Evolutionary conservation across 2,797 vertebrate genomes (phyloP).

Genomic region (Sebastes variabilis): DNA sequence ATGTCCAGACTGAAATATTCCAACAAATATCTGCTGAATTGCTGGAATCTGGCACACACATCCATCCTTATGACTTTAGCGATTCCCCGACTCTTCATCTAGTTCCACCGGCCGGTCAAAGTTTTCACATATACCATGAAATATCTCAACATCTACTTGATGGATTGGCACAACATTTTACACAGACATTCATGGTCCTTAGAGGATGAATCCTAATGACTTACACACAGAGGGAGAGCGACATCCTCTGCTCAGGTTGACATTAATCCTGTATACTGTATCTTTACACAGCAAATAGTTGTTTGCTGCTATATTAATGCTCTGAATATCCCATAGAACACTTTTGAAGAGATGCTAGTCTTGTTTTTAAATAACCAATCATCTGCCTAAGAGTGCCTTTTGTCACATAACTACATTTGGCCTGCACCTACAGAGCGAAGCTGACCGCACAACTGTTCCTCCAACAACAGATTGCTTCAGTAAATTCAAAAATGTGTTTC

Average conservation of each 20-base stretch:
- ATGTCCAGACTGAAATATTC: neutral
- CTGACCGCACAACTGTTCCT: neutral
- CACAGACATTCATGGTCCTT: no score
- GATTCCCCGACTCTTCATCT: no score
- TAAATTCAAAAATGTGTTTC: constrained; percentile 12
- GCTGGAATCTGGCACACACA: neutral
- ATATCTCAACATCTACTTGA: no score
- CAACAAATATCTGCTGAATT: neutral
- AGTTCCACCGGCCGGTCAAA: no score
- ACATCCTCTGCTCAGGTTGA: no score
- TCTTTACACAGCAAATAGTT: no score
- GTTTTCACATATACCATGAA: no score
- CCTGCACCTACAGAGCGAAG: neutral
- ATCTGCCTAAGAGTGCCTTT: neutral
- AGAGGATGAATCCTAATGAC: neutral
- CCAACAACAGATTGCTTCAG: neutral
- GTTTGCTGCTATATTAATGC: no score
- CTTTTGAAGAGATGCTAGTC: neutral
- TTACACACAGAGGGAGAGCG: no score
- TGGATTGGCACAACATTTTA: no score
- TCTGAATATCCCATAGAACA: no score
- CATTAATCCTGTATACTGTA: no score
- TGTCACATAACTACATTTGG: constrained; percentile 12
- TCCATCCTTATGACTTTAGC: neutral
- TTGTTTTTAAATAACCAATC: constrained; percentile 7